Evolutionary conservation across 2,888 invertebrate genomes (phyloP), one percentile per base, ranked within the genome.

Genomic region (Drosophila nr. fundita): DNA sequence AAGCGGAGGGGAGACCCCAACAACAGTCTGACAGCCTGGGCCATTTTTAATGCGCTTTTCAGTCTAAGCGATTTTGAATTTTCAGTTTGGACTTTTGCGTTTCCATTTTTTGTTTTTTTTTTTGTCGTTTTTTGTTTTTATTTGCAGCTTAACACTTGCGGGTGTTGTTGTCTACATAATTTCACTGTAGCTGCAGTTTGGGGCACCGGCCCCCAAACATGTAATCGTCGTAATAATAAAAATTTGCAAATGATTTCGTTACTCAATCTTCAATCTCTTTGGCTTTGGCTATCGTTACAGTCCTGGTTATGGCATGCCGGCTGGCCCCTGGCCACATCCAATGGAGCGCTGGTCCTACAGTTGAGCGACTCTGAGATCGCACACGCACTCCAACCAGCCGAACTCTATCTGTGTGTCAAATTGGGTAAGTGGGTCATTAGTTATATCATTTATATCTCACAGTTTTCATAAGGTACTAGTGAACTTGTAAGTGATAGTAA

Each of bases 261-360:
- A 87, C 88, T 83, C 89, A 87, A 90, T 87, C 87, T 82, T 50
- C 77, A 77, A 82, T 82, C 78, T 61, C 24, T 65, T 54, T 55
- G 10, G 27, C 29, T 68, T 48, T 71, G 59, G 58, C 76, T 73
- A 77, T 76, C 71, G 73, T 86, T 94, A 48, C 94, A 95, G 95
- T 94, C 94, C 92, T 94, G 94, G 90, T 92, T 94, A 78, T 94
- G 94, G 87, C 94, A 95, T 80, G 92, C 94, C 90, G 96, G 95
- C 92, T 96, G 96, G 96, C 96, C 96, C 72, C 93, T 96, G 92
- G 95, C 95, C 91, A 94, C 95, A 89, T 94, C 94, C 83, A 87
- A 91, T 79, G 94, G 94, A 90, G 95, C 95, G 83, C 93, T 96
- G 90, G 94, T 95, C 85, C 92, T 95, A 83, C 95, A 95, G 89